Evolutionary conservation across 2,113 vertebrate genomes (phyloP), one percentile per base, ranked within the genome.

Genomic region (Ptilorrhoa leucosticta): DNA sequence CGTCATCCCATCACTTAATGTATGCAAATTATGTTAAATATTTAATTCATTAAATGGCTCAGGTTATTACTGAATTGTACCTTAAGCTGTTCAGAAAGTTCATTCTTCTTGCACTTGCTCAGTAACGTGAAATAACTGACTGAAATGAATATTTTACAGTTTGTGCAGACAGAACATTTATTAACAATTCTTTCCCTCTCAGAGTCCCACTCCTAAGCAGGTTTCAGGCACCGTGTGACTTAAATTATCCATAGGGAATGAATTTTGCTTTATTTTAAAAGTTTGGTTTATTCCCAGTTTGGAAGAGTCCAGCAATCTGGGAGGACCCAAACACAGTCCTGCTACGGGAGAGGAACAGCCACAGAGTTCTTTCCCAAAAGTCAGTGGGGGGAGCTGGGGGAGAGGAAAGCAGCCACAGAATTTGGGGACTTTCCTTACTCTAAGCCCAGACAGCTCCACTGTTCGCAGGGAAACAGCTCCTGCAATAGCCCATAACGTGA

Each of bases 161-260:
- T 91, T 93, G 97, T 97, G 97, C 94, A 97, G 98, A 98, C 97
- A 97, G 97, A 98, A 98, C 97, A 97, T 98, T 98, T 94, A 95
- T 98, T 97, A 97, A 96, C 96, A 97, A 98, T 97, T 98, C 95
- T 93, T 83, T 94, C 84, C 88, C 96, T 98, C 98, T 92, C 97
- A 86, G 97, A 98, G 97, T 94, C 92, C 73, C 87, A 97, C 93
- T 96, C 82, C 79, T 20, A 47, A 96, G 83, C 66, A 87, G 56
- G 79, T 72, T 93, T 28, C 47, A 15, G 21, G 50, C 47, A 76
- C 68, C 21, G 2, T 3, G 39, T 48, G 56, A 91, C 73, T 81
- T 39, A 66, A 91, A 76, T 51, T 19, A 72, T 48, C 37, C 3
- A 60, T 69, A 91, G 13, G 22, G 71, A 95, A 63, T 13, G 10